A percentile compares a stretch with the other conserved stretches of the same genome.
Evolutionary conservation across 2,888 invertebrate genomes (phyloP).

Genomic region (Heteropelma amictum): DNA sequence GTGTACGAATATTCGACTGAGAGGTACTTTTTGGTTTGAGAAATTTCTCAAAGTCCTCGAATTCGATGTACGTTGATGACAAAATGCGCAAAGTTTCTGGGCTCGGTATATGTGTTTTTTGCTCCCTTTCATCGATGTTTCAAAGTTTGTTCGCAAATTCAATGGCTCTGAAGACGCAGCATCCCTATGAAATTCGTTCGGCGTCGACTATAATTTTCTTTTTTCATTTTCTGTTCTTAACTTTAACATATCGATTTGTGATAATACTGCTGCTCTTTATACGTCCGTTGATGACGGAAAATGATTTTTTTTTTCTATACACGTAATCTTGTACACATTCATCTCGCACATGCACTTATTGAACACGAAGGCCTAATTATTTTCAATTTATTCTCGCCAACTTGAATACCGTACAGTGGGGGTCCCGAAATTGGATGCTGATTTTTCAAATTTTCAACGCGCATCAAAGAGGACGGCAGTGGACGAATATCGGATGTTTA

Average conservation of each 20-base stretch:
- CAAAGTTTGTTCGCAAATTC: background rate
- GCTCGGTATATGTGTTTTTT: too few species aligned
- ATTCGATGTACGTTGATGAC: background rate
- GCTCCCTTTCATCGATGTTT: background rate
- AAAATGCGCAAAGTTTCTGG: background rate
- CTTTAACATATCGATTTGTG: background rate
- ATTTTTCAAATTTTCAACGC: conserved; percentile 40
- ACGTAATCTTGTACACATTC: background rate
- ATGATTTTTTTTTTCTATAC: conserved; percentile 10
- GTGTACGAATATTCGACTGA: conserved; percentile 22
- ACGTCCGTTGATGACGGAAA: background rate
- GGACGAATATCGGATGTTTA: conserved; percentile 23
- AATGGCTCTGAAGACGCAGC: background rate
- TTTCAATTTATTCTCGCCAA: conserved; percentile 8
- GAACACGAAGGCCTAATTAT: conserved; percentile 3
- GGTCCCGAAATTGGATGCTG: too few species aligned
- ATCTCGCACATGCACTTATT: background rate
- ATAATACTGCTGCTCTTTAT: background rate
- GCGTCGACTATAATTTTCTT: background rate
- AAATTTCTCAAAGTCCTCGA: background rate
- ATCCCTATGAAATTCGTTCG: background rate
- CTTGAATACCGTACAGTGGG: background rate
- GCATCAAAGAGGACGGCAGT: conserved; percentile 52
- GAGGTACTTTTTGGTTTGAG: conserved; percentile 9
- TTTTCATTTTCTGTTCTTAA: too few species aligned